Evolutionary conservation across 2,888 invertebrate genomes (phyloP).

Genomic region (Meteorus colon): DNA sequence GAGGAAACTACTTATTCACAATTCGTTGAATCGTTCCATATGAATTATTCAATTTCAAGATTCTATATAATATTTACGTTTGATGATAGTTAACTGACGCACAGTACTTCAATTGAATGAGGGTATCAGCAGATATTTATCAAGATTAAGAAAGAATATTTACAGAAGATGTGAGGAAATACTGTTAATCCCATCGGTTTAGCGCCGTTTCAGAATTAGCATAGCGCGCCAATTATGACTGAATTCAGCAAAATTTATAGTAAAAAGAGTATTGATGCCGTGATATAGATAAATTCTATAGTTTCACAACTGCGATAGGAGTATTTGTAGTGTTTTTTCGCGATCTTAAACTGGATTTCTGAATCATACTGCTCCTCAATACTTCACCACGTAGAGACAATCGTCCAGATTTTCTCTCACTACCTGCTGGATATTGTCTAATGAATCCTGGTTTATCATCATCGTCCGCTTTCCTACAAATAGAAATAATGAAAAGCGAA

Average conservation of each 20-base stretch:
- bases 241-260: neutral
- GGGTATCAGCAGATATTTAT: neutral
- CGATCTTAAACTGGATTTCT: conserved; percentile 75
- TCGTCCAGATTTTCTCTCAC: conserved; percentile 75
- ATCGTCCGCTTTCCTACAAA: conserved; percentile 68
- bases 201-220: neutral
- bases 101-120: neutral
- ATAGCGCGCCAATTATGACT: neutral
- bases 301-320: conserved; percentile 60
- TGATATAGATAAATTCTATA: conserved; percentile 48
- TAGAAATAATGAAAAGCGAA: neutral
- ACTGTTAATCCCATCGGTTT: neutral
- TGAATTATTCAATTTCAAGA: neutral
- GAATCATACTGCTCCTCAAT: conserved; percentile 76
- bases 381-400: conserved; percentile 81
- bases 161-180: neutral
- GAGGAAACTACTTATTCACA: neutral
- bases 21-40: neutral
- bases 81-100: neutral
- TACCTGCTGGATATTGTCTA: conserved; percentile 64
- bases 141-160: neutral
- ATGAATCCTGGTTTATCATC: conserved; percentile 63
- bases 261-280: neutral
- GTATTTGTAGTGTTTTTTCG: conserved; percentile 61
- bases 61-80: neutral